Percentiles rank a stretch among this genome's conserved stretches.
These are phyloP conservation scores for Xenopus laevis DNA, from an alignment of 2,113 vertebrate species.

Conservation along the genomic window DNA sequence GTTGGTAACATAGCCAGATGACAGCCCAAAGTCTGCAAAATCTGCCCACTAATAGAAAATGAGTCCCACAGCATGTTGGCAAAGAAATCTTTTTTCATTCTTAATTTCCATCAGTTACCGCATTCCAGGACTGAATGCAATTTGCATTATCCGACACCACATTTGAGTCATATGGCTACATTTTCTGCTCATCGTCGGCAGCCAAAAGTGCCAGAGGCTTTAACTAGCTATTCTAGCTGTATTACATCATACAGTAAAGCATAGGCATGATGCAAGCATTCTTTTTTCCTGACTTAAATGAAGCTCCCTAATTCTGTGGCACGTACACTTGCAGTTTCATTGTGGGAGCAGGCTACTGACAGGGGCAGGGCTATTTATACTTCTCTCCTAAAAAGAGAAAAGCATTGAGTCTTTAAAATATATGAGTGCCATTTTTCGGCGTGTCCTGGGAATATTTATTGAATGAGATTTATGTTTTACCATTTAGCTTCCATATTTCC, in stretches of 20 bases:
- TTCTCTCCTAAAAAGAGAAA: background rate
- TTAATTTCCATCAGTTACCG: no score
- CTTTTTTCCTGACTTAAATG: background rate
- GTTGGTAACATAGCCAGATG: no score
- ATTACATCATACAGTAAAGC: background rate
- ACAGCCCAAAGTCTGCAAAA: no score
- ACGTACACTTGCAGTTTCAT: background rate
- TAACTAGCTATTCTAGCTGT: background rate
- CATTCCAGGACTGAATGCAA: no score
- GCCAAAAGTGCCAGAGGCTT: background rate
- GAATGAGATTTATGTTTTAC: constrained; percentile 34
- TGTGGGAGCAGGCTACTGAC: no score
- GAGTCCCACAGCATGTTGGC: no score
- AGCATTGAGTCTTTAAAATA: background rate
- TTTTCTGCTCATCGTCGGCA: background rate
- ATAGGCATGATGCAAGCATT: background rate
- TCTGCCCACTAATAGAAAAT: no score
- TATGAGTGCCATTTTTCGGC: background rate
- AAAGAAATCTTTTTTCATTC: no score
- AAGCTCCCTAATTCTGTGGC: background rate
- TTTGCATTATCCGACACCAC: background rate
- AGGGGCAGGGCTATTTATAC: no score
- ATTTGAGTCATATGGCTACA: background rate
- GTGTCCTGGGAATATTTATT: constrained; percentile 13
- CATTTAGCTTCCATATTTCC: constrained; percentile 39